A percentile compares a stretch with the other conserved stretches of the same genome.
These are phyloP conservation scores for Tridacna gigas DNA, from an alignment of 2,888 invertebrate species.

Conservation along the genomic window DNA sequence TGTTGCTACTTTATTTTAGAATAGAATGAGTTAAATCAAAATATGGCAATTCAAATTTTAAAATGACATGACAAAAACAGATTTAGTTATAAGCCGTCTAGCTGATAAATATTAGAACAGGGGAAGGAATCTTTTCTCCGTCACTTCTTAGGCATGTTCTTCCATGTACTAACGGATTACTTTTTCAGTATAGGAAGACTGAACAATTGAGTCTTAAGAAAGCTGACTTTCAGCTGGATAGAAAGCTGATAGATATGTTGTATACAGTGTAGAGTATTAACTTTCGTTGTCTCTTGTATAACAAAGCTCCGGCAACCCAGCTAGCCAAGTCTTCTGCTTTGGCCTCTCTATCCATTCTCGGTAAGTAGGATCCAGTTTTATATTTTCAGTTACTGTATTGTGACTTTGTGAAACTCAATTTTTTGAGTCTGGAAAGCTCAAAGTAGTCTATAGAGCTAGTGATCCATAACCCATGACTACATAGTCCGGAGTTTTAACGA, in stretches of 20 bases:
- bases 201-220: slow-evolving; percentile 14
- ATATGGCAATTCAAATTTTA: background rate
- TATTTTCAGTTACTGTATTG: too few species aligned
- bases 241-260: slow-evolving; percentile 6
- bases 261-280: slow-evolving; percentile 62
- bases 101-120: background rate
- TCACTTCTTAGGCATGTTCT: background rate
- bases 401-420: too few species aligned
- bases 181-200: slow-evolving; percentile 46
- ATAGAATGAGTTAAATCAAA: background rate
- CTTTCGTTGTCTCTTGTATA: slow-evolving; percentile 74
- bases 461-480: too few species aligned
- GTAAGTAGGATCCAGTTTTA: slow-evolving; percentile 88
- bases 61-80: background rate
- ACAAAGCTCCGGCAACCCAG: slow-evolving; percentile 89
- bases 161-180: slow-evolving; percentile 34
- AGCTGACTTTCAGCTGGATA: slow-evolving; percentile 29
- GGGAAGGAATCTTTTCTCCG: too few species aligned
- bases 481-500: too few species aligned
- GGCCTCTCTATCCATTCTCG: slow-evolving; percentile 95
- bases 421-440: too few species aligned
- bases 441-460: too few species aligned
- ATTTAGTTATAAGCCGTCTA: background rate
- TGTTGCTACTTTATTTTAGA: background rate
- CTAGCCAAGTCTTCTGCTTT: slow-evolving; percentile 92